Percentiles rank a stretch among this genome's conserved stretches.
Evolutionary conservation across 1,140 invertebrate genomes (phyloP).

Genomic region (Cotesia glomerata): DNA sequence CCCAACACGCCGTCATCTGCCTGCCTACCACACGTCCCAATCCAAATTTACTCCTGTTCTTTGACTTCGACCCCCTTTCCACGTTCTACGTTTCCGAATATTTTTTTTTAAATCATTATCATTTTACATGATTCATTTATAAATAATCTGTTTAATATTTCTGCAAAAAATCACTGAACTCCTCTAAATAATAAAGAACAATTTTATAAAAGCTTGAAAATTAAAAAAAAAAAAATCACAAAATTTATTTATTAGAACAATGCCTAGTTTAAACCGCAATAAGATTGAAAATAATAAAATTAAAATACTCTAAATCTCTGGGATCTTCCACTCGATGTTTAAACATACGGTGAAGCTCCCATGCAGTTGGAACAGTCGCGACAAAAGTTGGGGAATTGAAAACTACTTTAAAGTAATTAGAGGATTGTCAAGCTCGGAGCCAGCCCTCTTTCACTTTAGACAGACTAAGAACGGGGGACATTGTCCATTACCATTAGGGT

Average conservation of each 20-base stretch:
- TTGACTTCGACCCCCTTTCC: constrained; percentile 2
- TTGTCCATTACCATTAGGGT: constrained; percentile 56
- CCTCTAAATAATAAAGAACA: too few relatives aligned
- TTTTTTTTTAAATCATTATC: not conserved
- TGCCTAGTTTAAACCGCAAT: too few relatives aligned
- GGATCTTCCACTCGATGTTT: not conserved
- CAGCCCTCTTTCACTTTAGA: constrained; percentile 1
- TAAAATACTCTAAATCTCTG: not conserved
- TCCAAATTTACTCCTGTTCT: constrained; percentile 9
- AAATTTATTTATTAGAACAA: too few relatives aligned
- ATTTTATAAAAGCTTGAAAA: too few relatives aligned
- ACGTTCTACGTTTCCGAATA: not conserved
- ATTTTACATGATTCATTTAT: not conserved
- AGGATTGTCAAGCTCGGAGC: constrained; percentile 56
- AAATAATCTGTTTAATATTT: not conserved
- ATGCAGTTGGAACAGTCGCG: constrained; percentile 37
- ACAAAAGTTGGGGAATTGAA: constrained; percentile 47
- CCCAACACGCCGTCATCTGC: constrained; percentile 59
- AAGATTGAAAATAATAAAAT: not conserved
- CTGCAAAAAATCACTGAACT: too few relatives aligned
- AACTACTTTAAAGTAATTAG: constrained; percentile 64
- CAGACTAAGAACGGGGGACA: not conserved
- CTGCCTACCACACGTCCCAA: constrained; percentile 42
- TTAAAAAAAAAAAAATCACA: too few relatives aligned
- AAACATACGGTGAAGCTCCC: constrained; percentile 22